phyloP scores from a whole-genome alignment of 2,797 vertebrate genomes.

The Scolopax bukidnonensis region DNA sequence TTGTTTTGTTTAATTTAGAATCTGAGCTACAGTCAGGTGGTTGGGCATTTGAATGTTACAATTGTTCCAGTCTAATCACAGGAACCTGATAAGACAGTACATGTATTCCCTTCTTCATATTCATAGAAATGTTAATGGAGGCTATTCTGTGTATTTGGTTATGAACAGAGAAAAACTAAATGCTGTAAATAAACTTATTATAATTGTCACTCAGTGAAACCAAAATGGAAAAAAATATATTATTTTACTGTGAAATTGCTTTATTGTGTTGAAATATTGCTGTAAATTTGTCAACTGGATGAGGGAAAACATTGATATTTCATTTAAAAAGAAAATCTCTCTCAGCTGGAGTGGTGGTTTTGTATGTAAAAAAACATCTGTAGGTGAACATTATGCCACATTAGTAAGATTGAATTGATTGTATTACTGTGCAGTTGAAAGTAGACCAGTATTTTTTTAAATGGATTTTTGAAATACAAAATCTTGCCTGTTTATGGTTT shows the following conservation, averaged over 20 bases:
- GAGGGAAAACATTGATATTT: background rate
- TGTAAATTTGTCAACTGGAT: background rate
- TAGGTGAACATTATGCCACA: background rate
- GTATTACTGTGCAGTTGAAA: slow-evolving; percentile 1
- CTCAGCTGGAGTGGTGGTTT: background rate
- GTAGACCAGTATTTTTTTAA: background rate
- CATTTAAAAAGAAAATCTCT: background rate
- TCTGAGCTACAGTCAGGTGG: background rate
- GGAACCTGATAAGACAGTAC: background rate
- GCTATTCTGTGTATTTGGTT: background rate
- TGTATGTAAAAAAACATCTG: background rate
- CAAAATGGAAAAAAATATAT: background rate
- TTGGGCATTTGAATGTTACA: background rate
- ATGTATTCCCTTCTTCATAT: background rate
- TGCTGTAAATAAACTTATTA: background rate
- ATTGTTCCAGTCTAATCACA: background rate
- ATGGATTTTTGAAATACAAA: background rate
- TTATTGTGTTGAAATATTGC: background rate
- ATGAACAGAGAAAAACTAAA: background rate
- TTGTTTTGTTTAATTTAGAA: background rate
- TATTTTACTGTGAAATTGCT: background rate
- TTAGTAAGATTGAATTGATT: background rate
- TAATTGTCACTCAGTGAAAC: background rate
- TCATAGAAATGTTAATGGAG: background rate
- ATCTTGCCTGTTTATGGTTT: slow-evolving; percentile 48